Evolutionary conservation across 2,888 invertebrate species (phyloP), one percentile per base, ranked within the genome.

Genomic region (Stegana nigrithorax): DNA sequence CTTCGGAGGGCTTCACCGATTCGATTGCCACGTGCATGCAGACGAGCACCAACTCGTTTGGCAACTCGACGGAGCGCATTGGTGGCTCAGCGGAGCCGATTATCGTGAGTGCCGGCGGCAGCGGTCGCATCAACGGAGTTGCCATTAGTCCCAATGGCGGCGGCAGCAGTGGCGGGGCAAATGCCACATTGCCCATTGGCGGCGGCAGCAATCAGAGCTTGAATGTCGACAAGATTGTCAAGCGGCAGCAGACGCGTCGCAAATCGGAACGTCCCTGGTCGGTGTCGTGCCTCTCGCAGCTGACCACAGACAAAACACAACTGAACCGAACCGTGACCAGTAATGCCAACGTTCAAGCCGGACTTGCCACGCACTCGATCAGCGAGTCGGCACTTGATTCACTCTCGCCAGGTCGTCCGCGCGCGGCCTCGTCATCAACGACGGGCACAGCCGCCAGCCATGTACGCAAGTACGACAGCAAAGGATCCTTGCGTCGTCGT

Each of bases 321-420:
- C 86, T 80, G 68, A 72, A 87, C 17, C 71, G 87, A 5, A 85
- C 86, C 61, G 75, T 70, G 3, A 75, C 73, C 27, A 72, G 66
- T 6, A 74, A 71, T 2, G 78, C 78, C 59, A 87, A 87, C 10
- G 86, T 87, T 0, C 86, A 83, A 14, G 86, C 87, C 59, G 87
- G 88, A 1, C 85, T 88, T 79, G 86, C 88, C 62, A 90, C 91
- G 72, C 92, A 94, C 86, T 95, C 95, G 4, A 94, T 93, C 70
- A 96, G 96, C 2, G 96, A 96, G 86, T 94, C 95, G 1, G 95
- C 95, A 21, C 86, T 96, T 67, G 91, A 96, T 85, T 91, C 91
- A 57, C 87, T 95, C 59, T 88, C 89, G 0, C 88, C 89, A 0
- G 85, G 83, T 5, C 72, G 79, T 0, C 76, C 79, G 2, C 71